These are phyloP conservation scores for Ceyx erithaca DNA, from an alignment of 2,797 vertebrate genomes.

Conservation along the genomic window DNA sequence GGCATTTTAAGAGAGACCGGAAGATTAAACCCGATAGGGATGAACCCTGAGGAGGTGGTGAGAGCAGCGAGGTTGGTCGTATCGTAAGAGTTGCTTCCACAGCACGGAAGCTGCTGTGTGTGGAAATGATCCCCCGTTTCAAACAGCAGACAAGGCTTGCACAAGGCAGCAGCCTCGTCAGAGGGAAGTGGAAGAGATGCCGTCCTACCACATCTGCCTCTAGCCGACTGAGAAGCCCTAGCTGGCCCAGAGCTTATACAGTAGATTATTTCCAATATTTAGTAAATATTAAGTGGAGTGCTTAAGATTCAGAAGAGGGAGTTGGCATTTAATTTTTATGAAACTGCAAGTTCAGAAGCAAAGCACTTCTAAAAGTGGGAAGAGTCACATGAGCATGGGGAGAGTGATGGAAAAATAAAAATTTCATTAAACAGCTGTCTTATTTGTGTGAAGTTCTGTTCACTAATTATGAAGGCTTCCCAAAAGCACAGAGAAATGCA, in stretches of 20 bases:
- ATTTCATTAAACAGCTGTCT: not conserved
- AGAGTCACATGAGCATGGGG: not conserved
- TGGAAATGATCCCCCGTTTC: not conserved
- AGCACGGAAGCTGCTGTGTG: not conserved
- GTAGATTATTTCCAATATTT: not conserved
- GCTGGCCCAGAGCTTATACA: not conserved
- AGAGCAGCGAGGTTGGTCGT: fast-evolving
- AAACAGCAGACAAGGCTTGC: not conserved
- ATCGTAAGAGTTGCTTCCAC: fast-evolving
- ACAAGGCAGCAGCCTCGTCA: not conserved
- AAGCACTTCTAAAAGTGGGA: not conserved
- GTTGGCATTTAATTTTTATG: not conserved
- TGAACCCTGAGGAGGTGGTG: not conserved
- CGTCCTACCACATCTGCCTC: not conserved
- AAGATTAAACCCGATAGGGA: fast-evolving
- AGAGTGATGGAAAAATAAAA: not conserved
- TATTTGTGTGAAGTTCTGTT: not conserved
- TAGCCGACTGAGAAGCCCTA: not conserved
- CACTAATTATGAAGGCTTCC: not conserved
- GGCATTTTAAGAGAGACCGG: not conserved
- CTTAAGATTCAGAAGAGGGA: not conserved
- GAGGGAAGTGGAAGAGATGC: not conserved
- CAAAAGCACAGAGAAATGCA: not conserved
- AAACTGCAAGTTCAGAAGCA: not conserved
- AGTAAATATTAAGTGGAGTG: not conserved